These are phyloP conservation scores for Anisognathus igniventris DNA, from an alignment of 2,797 vertebrate species.

Conservation along the genomic window DNA sequence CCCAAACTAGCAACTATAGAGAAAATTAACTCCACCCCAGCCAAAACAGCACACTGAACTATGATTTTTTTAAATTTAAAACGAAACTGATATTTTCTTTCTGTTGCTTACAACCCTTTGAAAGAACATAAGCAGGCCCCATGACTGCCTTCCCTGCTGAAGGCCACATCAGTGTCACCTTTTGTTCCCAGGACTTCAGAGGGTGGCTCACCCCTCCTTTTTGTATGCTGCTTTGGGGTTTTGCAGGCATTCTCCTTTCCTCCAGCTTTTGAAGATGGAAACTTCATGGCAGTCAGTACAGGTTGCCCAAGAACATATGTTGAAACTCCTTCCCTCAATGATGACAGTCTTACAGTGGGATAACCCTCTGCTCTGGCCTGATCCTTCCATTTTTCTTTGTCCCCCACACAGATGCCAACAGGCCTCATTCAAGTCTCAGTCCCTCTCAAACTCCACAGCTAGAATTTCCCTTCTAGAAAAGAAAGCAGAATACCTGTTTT, in stretches of 20 bases:
- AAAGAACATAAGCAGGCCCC: fast-evolving
- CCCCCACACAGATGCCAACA: background rate
- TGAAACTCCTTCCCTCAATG: background rate
- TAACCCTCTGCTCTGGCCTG: background rate
- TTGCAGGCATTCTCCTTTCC: background rate
- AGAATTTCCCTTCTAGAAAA: background rate
- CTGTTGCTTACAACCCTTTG: fast-evolving
- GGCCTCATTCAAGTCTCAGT: background rate
- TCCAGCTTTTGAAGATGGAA: background rate
- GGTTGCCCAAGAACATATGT: background rate
- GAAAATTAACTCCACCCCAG: background rate
- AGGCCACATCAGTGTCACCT: background rate
- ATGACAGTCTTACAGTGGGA: background rate
- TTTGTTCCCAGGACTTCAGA: background rate
- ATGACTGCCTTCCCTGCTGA: background rate
- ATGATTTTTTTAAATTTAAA: background rate
- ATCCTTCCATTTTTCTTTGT: background rate
- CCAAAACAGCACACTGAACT: background rate
- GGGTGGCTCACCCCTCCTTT: background rate
- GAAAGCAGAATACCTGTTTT: background rate
- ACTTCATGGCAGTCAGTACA: background rate
- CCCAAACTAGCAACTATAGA: background rate
- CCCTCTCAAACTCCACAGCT: background rate
- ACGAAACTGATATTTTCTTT: background rate
- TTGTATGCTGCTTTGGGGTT: background rate